Conservation (phyloP, 92 coral and sea anemone species). For the Zoanthus gigantus region DNA sequence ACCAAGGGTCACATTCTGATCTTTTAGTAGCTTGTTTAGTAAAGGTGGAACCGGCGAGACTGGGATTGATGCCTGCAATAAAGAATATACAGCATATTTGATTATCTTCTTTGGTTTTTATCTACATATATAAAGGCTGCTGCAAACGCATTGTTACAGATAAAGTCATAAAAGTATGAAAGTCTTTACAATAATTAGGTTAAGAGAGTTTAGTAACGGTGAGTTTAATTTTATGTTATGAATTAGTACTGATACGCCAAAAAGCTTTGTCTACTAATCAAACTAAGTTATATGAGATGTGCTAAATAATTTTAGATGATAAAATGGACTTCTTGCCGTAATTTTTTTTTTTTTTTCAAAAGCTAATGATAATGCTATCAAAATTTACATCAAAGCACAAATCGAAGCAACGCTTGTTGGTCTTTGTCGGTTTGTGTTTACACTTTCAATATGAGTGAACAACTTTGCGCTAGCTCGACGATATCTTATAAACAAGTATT, state of each 20-base stretch:
- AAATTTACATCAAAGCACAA: background rate
- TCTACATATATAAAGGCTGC: background rate
- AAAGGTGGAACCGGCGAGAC: constrained; percentile 98
- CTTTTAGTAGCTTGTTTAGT: constrained; percentile 96
- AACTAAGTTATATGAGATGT: too few relatives aligned
- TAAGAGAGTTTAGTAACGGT: background rate
- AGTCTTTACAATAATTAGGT: background rate
- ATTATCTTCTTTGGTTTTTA: background rate
- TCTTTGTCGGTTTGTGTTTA: background rate
- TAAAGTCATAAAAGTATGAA: background rate
- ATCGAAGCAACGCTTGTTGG: background rate
- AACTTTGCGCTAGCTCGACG: background rate
- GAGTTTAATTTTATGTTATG: background rate
- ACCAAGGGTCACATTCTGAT: constrained; percentile 99
- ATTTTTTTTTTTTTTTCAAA: too few relatives aligned
- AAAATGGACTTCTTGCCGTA: too few relatives aligned
- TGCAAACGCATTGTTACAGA: background rate
- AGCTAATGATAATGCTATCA: background rate
- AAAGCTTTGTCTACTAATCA: too few relatives aligned
- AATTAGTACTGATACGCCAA: background rate
- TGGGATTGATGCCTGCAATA: constrained; percentile 93
- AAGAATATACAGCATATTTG: background rate
- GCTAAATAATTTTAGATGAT: too few relatives aligned
- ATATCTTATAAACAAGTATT: too few relatives aligned
- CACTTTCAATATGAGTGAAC: background rate